Percentiles rank a stretch among this genome's conserved stretches.
phyloP scores from a whole-genome alignment of 37 sponge, comb jelly and placozoan species.

The Cladorhizidae sp. region DNA sequence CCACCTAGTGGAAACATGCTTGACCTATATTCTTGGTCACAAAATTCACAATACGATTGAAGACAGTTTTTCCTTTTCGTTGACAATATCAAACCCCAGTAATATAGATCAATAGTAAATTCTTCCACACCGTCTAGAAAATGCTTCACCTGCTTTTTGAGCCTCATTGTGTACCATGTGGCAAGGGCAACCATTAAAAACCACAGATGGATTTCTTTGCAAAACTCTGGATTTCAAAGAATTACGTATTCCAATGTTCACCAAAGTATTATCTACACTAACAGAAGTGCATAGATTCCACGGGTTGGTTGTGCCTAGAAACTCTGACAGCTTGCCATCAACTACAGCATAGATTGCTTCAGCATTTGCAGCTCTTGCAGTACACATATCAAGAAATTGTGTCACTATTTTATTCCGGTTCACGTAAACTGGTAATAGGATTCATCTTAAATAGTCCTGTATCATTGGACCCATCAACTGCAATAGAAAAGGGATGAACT shows the following conservation, averaged over 20 bases:
- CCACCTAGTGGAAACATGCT: constrained; percentile 60
- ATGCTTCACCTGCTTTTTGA: too few relatives aligned
- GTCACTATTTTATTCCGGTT: constrained; percentile 26
- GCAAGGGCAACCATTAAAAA: too few relatives aligned
- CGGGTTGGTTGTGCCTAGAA: too few relatives aligned
- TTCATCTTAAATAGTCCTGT: constrained; percentile 34
- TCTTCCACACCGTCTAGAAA: too few relatives aligned
- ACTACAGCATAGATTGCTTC: constrained; percentile 33
- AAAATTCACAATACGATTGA: constrained; percentile 35
- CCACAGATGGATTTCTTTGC: constrained; percentile 34
- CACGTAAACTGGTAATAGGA: constrained; percentile 24
- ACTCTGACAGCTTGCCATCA: constrained; percentile 45
- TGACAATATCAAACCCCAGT: constrained; percentile 58
- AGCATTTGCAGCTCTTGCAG: constrained; percentile 52
- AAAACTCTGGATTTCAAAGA: too few relatives aligned
- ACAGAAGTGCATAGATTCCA: too few relatives aligned
- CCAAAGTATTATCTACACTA: too few relatives aligned
- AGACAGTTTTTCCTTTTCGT: constrained; percentile 52
- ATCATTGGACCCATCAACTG: too few relatives aligned
- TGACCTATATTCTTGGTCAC: constrained; percentile 56
- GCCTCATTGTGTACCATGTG: too few relatives aligned
- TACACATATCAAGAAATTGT: constrained; percentile 51
- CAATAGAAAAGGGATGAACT: too few relatives aligned
- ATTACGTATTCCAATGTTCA: too few relatives aligned
- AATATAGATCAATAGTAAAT: too few relatives aligned